Conservation (phyloP, 2,797 vertebrate genomes). For the Miichthys miiuy region DNA sequence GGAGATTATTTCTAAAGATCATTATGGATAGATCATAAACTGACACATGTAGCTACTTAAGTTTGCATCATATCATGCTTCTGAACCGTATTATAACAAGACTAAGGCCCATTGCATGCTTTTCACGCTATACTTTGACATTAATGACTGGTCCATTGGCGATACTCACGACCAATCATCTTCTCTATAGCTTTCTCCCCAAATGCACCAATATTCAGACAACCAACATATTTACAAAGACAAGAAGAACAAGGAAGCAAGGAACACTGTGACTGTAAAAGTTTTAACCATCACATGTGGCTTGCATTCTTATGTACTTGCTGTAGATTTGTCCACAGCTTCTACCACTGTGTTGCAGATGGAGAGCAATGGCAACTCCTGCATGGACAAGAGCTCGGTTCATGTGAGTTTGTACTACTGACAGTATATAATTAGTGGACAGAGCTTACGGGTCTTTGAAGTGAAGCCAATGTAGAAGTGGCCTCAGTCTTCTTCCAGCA, state of each 20-base stretch:
- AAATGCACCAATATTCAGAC: not conserved
- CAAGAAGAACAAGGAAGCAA: not conserved
- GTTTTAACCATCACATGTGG: not conserved
- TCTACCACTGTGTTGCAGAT: not conserved
- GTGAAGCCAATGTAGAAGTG: too few relatives aligned
- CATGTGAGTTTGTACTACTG: too few relatives aligned
- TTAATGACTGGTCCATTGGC: not conserved
- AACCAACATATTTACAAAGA: not conserved
- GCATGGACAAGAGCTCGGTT: not conserved
- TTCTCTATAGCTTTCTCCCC: not conserved
- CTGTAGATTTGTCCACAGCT: not conserved
- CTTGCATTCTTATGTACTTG: not conserved
- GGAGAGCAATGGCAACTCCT: not conserved
- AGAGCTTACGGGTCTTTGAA: too few relatives aligned
- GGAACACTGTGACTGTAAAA: not conserved
- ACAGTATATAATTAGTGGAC: too few relatives aligned
- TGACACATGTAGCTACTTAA: constrained; percentile 1
- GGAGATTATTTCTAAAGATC: constrained; percentile 34
- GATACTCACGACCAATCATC: not conserved
- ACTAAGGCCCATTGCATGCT: not conserved
- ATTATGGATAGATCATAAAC: constrained; percentile 25
- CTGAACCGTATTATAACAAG: not conserved
- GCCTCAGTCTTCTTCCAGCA: too few relatives aligned
- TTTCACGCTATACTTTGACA: not conserved
- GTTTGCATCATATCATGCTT: not conserved